Conservation (phyloP, 2,888 invertebrate species). For the Lycophotia porphyrea region DNA sequence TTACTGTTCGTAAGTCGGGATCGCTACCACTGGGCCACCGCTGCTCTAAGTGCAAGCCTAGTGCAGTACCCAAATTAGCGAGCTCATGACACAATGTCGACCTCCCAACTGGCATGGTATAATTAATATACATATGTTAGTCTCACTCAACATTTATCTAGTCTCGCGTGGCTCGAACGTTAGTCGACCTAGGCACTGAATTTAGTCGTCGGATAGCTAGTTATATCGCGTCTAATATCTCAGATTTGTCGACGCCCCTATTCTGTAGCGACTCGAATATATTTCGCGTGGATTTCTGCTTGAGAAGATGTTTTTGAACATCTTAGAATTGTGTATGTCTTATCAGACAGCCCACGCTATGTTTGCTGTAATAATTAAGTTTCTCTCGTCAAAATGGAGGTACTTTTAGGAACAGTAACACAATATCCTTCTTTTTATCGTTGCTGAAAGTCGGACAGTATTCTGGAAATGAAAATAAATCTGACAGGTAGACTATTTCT, state of each 20-base stretch:
- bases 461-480: neutral
- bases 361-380: neutral
- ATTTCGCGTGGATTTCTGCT: neutral
- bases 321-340: neutral
- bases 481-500: neutral
- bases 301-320: neutral
- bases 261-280: constrained; percentile 30
- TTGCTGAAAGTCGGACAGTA: neutral
- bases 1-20: too few relatives aligned
- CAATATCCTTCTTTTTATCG: neutral
- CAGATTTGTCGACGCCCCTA: constrained; percentile 36
- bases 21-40: too few relatives aligned
- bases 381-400: neutral
- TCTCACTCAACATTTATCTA: constrained; percentile 39
- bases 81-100: constrained; percentile 13
- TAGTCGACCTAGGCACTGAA: constrained; percentile 41
- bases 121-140: constrained; percentile 23
- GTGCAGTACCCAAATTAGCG: constrained; percentile 13
- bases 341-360: neutral
- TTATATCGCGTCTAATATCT: constrained; percentile 48
- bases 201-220: constrained; percentile 39
- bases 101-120: neutral
- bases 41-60: neutral
- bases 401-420: neutral
- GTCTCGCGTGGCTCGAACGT: constrained; percentile 39